Conservation (phyloP, 92 coral and sea anemone genomes). For the Palythoa caribaeorum region DNA sequence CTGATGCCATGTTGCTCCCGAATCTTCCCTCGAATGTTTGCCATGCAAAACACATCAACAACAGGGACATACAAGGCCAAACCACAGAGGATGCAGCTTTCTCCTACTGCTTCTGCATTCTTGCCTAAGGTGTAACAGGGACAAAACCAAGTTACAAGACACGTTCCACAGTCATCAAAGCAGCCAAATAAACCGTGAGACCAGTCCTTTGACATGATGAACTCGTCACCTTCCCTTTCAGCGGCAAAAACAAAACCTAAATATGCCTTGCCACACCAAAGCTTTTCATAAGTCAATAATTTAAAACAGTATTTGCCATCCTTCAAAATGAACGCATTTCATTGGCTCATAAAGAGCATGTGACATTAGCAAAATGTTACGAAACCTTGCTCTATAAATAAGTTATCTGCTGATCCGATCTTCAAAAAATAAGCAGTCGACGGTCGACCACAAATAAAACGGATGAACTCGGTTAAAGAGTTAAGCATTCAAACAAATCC, state of each 20-base stretch:
- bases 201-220: slow-evolving; percentile 78
- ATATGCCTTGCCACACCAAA: slow-evolving; percentile 1
- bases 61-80: slow-evolving; percentile 82
- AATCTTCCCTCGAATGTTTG: slow-evolving; percentile 91
- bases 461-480: background rate
- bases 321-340: background rate
- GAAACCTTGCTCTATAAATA: background rate
- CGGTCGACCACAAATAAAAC: background rate
- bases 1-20: slow-evolving; percentile 92
- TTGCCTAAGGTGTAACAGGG: slow-evolving; percentile 93
- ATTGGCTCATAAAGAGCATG: slow-evolving; percentile 10
- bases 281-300: background rate
- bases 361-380: background rate
- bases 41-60: slow-evolving; percentile 79
- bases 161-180: slow-evolving; percentile 89
- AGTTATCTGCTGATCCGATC: background rate
- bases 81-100: slow-evolving; percentile 89
- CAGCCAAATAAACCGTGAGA: slow-evolving; percentile 94
- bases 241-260: too few species aligned
- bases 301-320: background rate
- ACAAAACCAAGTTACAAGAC: slow-evolving; percentile 79
- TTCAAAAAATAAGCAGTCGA: too few species aligned
- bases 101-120: slow-evolving; percentile 99
- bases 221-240: background rate
- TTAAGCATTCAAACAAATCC: background rate